phyloP scores from a whole-genome alignment of 2,888 invertebrate genomes.

The Sinopyrophorus schimmeli region DNA sequence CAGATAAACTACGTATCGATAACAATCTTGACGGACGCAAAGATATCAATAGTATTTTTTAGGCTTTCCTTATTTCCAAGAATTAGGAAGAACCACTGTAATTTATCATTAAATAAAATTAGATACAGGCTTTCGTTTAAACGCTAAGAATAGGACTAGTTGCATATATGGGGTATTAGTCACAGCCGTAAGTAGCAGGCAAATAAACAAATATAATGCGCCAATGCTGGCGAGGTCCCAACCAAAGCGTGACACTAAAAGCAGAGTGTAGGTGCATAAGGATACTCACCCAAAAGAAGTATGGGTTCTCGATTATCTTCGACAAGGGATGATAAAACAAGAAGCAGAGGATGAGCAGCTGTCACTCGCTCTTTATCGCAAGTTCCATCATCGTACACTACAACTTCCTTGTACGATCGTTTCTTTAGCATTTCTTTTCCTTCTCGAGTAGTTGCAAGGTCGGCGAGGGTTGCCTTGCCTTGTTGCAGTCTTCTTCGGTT shows the following conservation, averaged over 20 bases:
- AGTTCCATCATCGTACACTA: slow-evolving; percentile 72
- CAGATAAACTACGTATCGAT: no score
- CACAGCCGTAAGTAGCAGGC: slow-evolving; percentile 38
- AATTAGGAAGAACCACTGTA: slow-evolving; percentile 4
- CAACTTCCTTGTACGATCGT: slow-evolving; percentile 62
- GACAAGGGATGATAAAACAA: slow-evolving; percentile 67
- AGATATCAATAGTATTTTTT: no score
- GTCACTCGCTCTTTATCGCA: slow-evolving; percentile 64
- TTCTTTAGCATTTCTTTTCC: slow-evolving; percentile 65
- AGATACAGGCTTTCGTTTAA: slow-evolving; percentile 19
- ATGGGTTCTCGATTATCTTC: slow-evolving; percentile 69
- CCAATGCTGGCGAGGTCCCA: slow-evolving; percentile 27
- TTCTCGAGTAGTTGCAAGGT: slow-evolving; percentile 66
- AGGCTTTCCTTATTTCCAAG: slow-evolving; percentile 3
- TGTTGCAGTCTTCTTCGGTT: slow-evolving; percentile 68
- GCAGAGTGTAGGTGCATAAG: slow-evolving; percentile 22
- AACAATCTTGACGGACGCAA: no score
- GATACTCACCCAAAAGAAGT: slow-evolving; percentile 67
- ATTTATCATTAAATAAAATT: slow-evolving; percentile 22
- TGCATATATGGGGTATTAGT: slow-evolving; percentile 38
- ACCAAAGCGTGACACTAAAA: slow-evolving; percentile 26
- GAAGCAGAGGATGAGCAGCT: slow-evolving; percentile 63
- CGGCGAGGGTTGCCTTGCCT: slow-evolving; percentile 67
- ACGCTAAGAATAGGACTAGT: slow-evolving; percentile 32
- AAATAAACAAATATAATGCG: slow-evolving; percentile 37